Percentiles rank a stretch among this genome's conserved stretches.
Conservation (phyloP, 2,797 vertebrate species). For the Anabacerthia variegaticeps region DNA sequence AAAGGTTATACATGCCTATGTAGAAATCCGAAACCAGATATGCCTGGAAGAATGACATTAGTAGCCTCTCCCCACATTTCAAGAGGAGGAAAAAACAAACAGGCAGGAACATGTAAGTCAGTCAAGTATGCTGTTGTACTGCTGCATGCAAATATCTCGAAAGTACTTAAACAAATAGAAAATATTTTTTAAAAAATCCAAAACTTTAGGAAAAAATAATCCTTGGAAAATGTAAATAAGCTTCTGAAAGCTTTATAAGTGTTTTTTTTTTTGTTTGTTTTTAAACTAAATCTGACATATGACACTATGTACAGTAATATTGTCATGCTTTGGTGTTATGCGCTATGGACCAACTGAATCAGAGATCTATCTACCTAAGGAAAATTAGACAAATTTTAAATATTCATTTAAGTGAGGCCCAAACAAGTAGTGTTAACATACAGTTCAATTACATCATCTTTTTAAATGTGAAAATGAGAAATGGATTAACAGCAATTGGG, state of each 20-base stretch:
- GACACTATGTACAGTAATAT: neutral
- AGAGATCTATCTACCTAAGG: neutral
- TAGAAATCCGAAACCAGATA: neutral
- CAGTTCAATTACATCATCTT: neutral
- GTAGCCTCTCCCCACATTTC: neutral
- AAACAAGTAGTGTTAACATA: neutral
- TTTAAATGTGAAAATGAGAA: neutral
- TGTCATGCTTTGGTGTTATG: neutral
- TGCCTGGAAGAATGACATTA: neutral
- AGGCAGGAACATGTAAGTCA: neutral
- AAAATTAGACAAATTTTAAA: neutral
- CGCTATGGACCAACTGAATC: neutral
- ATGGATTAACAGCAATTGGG: neutral
- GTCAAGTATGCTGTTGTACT: neutral
- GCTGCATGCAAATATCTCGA: neutral
- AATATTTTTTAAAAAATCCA: fast-evolving
- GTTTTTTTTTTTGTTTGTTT: neutral
- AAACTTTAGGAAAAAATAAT: neutral
- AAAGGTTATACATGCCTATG: neutral
- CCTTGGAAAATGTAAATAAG: neutral
- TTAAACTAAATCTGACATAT: neutral
- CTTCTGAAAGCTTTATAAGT: neutral
- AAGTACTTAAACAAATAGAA: neutral
- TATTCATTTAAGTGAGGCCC: neutral
- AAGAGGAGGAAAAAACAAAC: neutral